Base-by-base conservation (phyloP, 2,797 vertebrate species). In the Cebuella pygmaea region DNA sequence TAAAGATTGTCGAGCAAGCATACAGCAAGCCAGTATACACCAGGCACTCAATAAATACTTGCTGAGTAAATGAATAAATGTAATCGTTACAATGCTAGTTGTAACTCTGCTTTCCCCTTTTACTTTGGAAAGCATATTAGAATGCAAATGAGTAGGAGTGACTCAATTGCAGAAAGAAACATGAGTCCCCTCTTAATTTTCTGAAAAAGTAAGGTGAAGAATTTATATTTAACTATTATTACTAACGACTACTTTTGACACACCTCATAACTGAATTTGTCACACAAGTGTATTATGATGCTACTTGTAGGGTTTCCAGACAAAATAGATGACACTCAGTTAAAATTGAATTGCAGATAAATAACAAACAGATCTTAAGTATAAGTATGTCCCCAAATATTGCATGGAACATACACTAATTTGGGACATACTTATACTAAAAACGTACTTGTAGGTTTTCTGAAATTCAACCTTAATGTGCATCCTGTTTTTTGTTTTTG, bases 261-360 rank as follows among this genome's bases (percentile, higher is more conserved):
- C 41, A 88, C 44, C 27, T 92, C 44, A 95, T 27, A 95, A 61
- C 26, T 76, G 64, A 94, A 80, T 39, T 50, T 88, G 41, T 78
- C 74, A 74, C 20, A 36, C 61, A 80, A 86, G 27, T 96, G 41
- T 90, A 15, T 88, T 50, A 88, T 90, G 33, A 70, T 84, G 24
- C 59, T 82, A 52, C n/a, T 36, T 70, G 19, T 86, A 91, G 17
- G 17, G 20, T 79, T 90, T 93, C 9, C 50, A 59, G 44, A 50
- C 48, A 92, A 96, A 94, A 91, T 86, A 46, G 20, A 78, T 9
- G 39, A 76, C 3, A 61, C 11, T 30, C 17, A 52, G 74, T 90
- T 93, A 87, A 61, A 95, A 78, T 52, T 90, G 46, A 91, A 91
- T 81, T 95, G 50, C 26, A 85, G n/a, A 74, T 83, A 74, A 91